Evolutionary conservation across 2,113 vertebrate genomes (phyloP), one percentile per base, ranked within the genome.

Genomic region (Poeciliopsis prolifica): DNA sequence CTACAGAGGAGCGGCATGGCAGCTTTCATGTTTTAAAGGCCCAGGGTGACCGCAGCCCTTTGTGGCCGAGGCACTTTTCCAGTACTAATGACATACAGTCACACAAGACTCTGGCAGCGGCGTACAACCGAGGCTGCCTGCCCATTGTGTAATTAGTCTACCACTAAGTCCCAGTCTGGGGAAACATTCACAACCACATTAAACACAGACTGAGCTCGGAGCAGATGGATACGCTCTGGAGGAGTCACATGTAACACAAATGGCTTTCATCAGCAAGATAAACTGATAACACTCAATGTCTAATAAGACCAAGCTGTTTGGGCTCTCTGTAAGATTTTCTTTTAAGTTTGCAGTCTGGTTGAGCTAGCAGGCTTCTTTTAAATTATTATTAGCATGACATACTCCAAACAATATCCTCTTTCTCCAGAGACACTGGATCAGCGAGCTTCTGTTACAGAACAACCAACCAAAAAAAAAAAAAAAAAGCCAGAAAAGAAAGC

Each of bases 51-150:
- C 92, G 77, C 93, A 91, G 85, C 85, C 88, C 83, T 90, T 90
- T 94, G 93, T 88, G 89, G 93, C 85, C 48, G 86, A 87, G 65
- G 77, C 85, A 88, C 92, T 93, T 88, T 94, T 95, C 93, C 93
- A 93, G 91, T 90, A 90, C 94, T 94, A 93, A 95, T 93, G 90
- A 93, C 91, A 93, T 88, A 80, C 91, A 94, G 91, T 92, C 89
- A 91, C 88, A 89, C 83, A 85, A 87, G 78, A 83, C 87, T 88
- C 83, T 92, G 86, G 86, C 89, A 90, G 84, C 70, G 63, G 83
- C 62, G 78, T 71, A 83, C 84, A 87, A 67, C 82, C 64, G 78
- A 74, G 91, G 86, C 90, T 89, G 75, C 40, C 48, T 86, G 92
- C 92, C 91, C 86, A 77, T 87, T 87, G 82, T 90, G 86, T 93